Conservation (phyloP, 2,888 invertebrate species). For the Aphidoletes aphidimyza region DNA sequence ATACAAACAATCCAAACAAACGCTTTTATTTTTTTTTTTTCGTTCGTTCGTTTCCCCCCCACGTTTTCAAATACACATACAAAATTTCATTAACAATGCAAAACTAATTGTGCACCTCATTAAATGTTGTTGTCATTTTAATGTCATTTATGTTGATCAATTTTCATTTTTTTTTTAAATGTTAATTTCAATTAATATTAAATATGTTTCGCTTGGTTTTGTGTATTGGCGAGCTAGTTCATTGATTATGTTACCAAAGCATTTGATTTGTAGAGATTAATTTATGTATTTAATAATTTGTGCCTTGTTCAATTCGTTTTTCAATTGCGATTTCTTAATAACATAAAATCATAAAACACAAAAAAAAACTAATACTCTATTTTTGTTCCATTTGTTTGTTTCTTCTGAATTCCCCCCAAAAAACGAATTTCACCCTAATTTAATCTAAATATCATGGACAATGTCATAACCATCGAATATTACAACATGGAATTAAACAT, state of each 20-base stretch:
- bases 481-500: too few relatives aligned
- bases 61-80: neutral
- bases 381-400: neutral
- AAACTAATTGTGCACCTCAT: neutral
- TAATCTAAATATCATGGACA: neutral
- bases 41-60: neutral
- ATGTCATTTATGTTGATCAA: neutral
- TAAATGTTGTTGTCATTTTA: neutral
- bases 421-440: slow-evolving; percentile 25
- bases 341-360: neutral
- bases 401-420: neutral
- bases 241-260: slow-evolving; percentile 57
- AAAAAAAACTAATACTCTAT: neutral
- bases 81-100: neutral
- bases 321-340: too few relatives aligned
- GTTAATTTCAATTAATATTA: slow-evolving; percentile 22
- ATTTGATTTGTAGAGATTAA: slow-evolving; percentile 56
- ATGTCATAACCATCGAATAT: neutral
- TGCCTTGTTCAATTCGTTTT: neutral
- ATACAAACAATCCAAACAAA: neutral
- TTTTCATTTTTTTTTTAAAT: slow-evolving; percentile 35
- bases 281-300: neutral
- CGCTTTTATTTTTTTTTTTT: neutral
- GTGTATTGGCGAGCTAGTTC: slow-evolving; percentile 55
- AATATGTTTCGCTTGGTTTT: slow-evolving; percentile 47